phyloP scores from a whole-genome alignment of 2,888 invertebrate species.

The Ectropis crepuscularia region DNA sequence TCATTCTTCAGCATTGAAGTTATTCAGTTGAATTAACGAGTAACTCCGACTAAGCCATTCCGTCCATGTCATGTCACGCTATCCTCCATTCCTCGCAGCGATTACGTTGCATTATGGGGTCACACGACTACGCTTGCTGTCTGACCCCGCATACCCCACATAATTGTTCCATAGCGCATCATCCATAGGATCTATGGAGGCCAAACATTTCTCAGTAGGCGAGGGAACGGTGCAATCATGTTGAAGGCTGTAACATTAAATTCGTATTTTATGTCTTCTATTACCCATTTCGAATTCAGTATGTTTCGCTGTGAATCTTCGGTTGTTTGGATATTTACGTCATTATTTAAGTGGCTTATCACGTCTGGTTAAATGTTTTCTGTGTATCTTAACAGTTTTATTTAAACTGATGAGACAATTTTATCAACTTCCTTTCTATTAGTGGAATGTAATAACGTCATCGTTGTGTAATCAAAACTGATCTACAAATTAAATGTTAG shows the following conservation, averaged over 20 bases:
- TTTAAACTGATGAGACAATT: slow-evolving; percentile 1
- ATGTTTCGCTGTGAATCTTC: slow-evolving; percentile 2
- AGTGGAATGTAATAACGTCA: neutral
- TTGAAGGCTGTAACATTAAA: slow-evolving; percentile 15
- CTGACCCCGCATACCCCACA: slow-evolving; percentile 49
- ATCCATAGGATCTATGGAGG: slow-evolving; percentile 27
- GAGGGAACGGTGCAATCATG: slow-evolving; percentile 7
- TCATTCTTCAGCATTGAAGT: too few relatives aligned
- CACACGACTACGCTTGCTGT: slow-evolving; percentile 36
- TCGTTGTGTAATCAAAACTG: too few relatives aligned
- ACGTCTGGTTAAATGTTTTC: neutral
- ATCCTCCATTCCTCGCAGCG: slow-evolving; percentile 10
- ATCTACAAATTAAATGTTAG: too few relatives aligned
- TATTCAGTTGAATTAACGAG: too few relatives aligned
- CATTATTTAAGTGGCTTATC: neutral
- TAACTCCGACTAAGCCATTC: neutral
- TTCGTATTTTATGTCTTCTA: neutral
- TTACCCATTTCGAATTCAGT: neutral
- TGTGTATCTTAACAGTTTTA: neutral
- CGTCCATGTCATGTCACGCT: slow-evolving; percentile 21
- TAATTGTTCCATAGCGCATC: slow-evolving; percentile 43
- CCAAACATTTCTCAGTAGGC: slow-evolving; percentile 26
- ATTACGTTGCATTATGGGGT: slow-evolving; percentile 22
- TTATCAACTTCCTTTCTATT: slow-evolving; percentile 9
- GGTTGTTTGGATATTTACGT: neutral